These are phyloP conservation scores for Nibea coibor DNA, from an alignment of 2,113 vertebrate genomes.

Conservation along the genomic window DNA sequence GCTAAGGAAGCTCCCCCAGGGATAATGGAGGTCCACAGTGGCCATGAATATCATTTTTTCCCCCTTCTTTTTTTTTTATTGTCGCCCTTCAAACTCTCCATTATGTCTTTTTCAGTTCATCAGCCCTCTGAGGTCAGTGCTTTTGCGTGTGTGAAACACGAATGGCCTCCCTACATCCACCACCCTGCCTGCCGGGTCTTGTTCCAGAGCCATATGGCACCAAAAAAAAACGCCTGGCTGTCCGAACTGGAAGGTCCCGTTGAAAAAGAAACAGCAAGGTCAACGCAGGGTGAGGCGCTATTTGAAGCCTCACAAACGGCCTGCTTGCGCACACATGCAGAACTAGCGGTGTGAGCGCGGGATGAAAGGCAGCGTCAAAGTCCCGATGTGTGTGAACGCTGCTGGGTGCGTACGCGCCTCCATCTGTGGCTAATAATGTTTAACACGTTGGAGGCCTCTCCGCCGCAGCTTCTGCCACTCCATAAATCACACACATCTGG, in stretches of 20 bases:
- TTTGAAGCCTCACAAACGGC: conserved; percentile 18
- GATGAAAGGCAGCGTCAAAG: conserved; percentile 52
- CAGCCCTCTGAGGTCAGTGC: conserved; percentile 20
- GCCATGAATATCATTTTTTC: conserved; percentile 26
- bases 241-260: neutral
- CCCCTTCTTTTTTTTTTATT: conserved; percentile 3
- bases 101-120: conserved; percentile 28
- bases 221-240: neutral
- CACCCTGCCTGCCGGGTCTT: neutral
- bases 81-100: conserved; percentile 16
- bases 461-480: conserved; percentile 63
- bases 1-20: neutral
- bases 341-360: neutral
- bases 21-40: conserved; percentile 2
- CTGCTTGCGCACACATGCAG: conserved; percentile 4
- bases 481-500: conserved; percentile 79
- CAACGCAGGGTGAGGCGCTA: conserved; percentile 34
- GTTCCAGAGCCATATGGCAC: conserved; percentile 45
- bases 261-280: conserved; percentile 46
- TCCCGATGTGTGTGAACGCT: conserved; percentile 41
- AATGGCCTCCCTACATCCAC: neutral
- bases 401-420: conserved; percentile 38
- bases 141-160: conserved; percentile 24
- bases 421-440: conserved; percentile 75
- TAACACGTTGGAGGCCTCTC: conserved; percentile 66